Base-by-base conservation (phyloP, 1,140 invertebrate genomes). In the Cherax quadricarinatus region DNA sequence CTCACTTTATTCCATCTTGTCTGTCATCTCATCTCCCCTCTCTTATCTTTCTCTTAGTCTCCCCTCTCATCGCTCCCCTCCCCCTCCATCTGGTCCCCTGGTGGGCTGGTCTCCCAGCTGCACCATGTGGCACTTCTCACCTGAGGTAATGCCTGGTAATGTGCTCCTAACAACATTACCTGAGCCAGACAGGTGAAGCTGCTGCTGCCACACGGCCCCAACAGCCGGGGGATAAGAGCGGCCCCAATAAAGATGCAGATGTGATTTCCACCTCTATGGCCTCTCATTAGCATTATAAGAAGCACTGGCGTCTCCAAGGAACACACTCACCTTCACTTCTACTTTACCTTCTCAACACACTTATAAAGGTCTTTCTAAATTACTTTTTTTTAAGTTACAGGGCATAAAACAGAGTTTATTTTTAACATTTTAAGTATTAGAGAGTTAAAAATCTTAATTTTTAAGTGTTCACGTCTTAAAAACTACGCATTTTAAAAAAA, bases 71-170 rank as follows among this genome's bases (percentile, higher is more conserved):
- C 24, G 4, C 10, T 48, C 41, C 51, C 6, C 41, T 51, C 41
- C 41, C 41, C 48, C 16, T 18, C 30, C 78, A 48, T 41, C 30
- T 41, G 30, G 30, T 41, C 30, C 30, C 30, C 30, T 41, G 30
- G 30, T 41, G 30, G 30, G 30, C 30, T 41, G 30, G 30, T 51
- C 30, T 48, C 78, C 70, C 70, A 24, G n/a, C 70, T 10, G 6
- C 70, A 24, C 70, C 70, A 24, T 21, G 81, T 57, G 81, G 57
- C n/a, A 24, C 57, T 70, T 53, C 88, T 89, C 88, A 89, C 88
- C 88, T 89, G 88, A 6, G 41, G 88, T 89, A 89, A 89, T 89
- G 87, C 21, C 14, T 10, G 78, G 60, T 88, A 88, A 88, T 81
- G 88, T 18, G 24, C 41, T 48, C 24, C 80, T 82, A 89, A 89